A percentile compares a stretch with the other conserved stretches of the same genome.
phyloP scores from a whole-genome alignment of 1,140 invertebrate genomes.

The Leptinotarsa texana region DNA sequence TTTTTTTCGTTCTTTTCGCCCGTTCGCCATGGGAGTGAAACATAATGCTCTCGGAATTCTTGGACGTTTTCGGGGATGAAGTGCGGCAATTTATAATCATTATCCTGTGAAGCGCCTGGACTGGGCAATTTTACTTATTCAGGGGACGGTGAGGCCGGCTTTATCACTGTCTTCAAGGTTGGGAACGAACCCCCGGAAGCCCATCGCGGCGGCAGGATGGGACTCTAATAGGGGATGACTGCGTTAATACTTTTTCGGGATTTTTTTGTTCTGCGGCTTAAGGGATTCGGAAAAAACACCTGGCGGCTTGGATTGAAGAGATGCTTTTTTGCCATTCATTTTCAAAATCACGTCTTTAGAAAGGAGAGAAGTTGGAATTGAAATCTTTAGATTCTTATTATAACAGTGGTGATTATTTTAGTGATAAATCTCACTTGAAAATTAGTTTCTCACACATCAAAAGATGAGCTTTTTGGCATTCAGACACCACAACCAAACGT shows the following conservation, averaged over 20 bases:
- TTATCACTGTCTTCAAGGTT: slow-evolving; percentile 39
- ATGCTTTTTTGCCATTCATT: neutral
- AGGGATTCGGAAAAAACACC: neutral
- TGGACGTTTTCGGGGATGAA: slow-evolving; percentile 32
- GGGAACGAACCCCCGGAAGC: neutral
- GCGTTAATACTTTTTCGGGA: neutral
- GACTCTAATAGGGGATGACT: slow-evolving; percentile 1
- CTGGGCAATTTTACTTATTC: slow-evolving; percentile 46
- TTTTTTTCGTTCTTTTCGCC: neutral
- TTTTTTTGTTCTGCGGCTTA: neutral
- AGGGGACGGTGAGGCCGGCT: slow-evolving; percentile 30
- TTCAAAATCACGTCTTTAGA: too few species aligned
- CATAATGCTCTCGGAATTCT: slow-evolving; percentile 12
- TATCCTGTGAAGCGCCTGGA: slow-evolving; percentile 41
- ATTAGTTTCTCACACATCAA: too few species aligned
- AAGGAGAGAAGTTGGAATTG: too few species aligned
- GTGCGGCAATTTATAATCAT: slow-evolving; percentile 46
- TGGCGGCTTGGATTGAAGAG: neutral
- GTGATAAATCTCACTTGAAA: too few species aligned
- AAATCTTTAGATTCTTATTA: too few species aligned
- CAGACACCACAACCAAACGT: too few species aligned
- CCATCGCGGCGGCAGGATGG: neutral
- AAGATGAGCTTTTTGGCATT: too few species aligned
- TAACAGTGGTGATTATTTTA: too few species aligned
- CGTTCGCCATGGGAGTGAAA: slow-evolving; percentile 18